Base-by-base conservation (phyloP, 1,140 invertebrate genomes). In the Drosophila tsacasi region DNA sequence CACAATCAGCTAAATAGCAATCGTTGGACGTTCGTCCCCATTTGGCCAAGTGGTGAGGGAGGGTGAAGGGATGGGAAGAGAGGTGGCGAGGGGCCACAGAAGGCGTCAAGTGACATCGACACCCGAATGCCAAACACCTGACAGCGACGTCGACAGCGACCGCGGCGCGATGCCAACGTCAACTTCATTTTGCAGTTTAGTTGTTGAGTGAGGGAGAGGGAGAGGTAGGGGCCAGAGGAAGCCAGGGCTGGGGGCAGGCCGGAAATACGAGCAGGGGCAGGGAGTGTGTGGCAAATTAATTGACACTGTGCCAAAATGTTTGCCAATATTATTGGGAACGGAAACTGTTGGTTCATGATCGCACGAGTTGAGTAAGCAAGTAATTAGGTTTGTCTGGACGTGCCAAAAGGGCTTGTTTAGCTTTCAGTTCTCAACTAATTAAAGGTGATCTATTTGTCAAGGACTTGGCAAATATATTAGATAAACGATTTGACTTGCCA, bases 1-100 rank as follows among this genome's bases (percentile, higher is more conserved):
- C 81, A 83, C 76, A 83, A 83, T 83, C 81, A 83, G 81, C 81
- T 83, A 83, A 83, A 83, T 83, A 84, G 81, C 81, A 83, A 79
- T 84, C 57, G 76, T 58, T 71, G 80, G 58, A 47, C 42, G 40
- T 37, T 19, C 46, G 32, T 13, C 54, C 35, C 44, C 74, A 74
- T 59, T 76, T 72, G 72, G 49, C 25, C 49, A 75, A 62, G 77
- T 35, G 54, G 21, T n/a, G 40, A 58, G 54, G 54, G 32, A 6
- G 37, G 35, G 30, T 6, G 44, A 21, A 13, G 58, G 30, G 12
- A 9, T 15, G 19, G 50, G 25, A 23, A 39, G n/a, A 0, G 15
- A 17, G 47, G 47, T 10, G 35, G 30, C 30, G 23, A 25, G n/a
- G 47, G 49, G 50, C 57, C 23, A 35, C 39, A 57, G 77, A 80